Evolutionary conservation across 23 tunicate species (phyloP).

Genomic region (Styela clava): DNA sequence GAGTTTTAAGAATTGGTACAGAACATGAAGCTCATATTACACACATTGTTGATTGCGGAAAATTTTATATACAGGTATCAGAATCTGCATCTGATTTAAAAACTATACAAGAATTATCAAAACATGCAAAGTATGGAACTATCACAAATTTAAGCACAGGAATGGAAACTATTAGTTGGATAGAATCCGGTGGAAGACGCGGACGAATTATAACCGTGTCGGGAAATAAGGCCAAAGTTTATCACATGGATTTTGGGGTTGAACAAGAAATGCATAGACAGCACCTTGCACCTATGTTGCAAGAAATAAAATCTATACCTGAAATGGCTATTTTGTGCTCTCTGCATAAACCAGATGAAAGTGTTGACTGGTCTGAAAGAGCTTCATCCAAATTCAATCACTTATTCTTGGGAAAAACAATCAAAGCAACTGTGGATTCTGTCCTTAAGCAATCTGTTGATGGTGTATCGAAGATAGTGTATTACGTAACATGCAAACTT

Average conservation of each 20-base stretch:
- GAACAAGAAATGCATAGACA: background rate
- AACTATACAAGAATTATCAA: background rate
- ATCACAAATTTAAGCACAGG: background rate
- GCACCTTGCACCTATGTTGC: background rate
- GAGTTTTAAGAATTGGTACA: background rate
- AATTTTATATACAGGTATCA: background rate
- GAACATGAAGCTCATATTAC: background rate
- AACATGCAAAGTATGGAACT: background rate
- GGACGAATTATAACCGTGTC: background rate
- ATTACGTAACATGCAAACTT: background rate
- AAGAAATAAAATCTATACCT: background rate
- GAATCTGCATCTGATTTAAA: background rate
- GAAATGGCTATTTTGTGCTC: background rate
- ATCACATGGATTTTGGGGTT: slow-evolving; percentile 3
- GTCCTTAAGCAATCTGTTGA: background rate
- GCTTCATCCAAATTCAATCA: background rate
- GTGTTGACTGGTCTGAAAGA: background rate
- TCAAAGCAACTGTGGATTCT: background rate
- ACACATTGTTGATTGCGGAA: background rate
- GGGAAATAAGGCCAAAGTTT: background rate
- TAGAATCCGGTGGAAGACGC: background rate
- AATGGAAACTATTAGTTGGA: background rate
- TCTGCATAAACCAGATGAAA: background rate
- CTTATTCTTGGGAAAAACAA: background rate
- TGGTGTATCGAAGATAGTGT: background rate